Evolutionary conservation across 2,797 vertebrate genomes (phyloP).

Genomic region (Gallinago stenura): DNA sequence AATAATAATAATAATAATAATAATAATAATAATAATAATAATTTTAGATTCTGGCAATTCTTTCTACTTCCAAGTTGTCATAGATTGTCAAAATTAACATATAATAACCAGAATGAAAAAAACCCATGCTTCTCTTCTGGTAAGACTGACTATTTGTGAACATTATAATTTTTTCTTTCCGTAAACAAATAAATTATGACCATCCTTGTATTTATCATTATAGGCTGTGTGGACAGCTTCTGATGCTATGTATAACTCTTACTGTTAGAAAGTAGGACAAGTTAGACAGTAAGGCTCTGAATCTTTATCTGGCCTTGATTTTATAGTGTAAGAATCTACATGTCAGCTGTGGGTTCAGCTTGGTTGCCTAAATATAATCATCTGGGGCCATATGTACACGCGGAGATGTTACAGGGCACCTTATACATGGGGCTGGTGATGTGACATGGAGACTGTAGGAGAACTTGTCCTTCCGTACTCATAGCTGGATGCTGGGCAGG

Average conservation of each 20-base stretch:
- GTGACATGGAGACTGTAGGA: background rate
- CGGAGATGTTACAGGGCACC: background rate
- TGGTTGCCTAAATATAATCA: background rate
- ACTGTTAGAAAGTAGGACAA: background rate
- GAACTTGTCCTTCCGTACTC: rapidly evolving
- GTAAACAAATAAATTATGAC: background rate
- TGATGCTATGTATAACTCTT: background rate
- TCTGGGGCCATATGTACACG: rapidly evolving
- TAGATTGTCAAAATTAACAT: background rate
- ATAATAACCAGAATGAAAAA: background rate
- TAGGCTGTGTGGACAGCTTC: background rate
- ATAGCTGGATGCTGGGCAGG: background rate
- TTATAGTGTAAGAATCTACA: background rate
- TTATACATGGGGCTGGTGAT: background rate
- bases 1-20: too few species aligned
- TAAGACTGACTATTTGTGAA: background rate
- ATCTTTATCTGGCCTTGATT: background rate
- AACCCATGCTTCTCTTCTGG: background rate
- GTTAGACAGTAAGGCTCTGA: background rate
- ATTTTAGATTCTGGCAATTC: background rate
- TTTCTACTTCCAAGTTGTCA: background rate
- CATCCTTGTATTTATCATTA: background rate
- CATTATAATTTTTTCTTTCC: background rate
- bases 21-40: too few species aligned
- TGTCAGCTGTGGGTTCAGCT: background rate